Conservation (phyloP, 1,140 invertebrate genomes). For the Bilobella aurantiaca region DNA sequence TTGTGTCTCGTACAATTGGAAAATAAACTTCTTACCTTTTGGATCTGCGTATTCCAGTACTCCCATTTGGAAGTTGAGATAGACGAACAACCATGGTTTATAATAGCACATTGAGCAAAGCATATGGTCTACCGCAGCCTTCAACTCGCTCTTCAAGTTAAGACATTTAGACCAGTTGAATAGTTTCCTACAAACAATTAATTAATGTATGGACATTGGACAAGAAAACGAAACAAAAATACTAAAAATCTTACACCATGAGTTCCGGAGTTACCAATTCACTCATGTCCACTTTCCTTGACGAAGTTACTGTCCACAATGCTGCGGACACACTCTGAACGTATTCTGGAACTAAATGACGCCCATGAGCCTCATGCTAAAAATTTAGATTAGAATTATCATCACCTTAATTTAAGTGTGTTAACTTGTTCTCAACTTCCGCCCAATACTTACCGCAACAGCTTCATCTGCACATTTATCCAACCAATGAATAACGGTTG, state of each 20-base stretch:
- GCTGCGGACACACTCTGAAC: slow-evolving; percentile 29
- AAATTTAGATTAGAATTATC: not conserved
- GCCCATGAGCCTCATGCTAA: not conserved
- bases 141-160: slow-evolving; percentile 49
- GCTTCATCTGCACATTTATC: slow-evolving; percentile 22
- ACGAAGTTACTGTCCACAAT: slow-evolving; percentile 36
- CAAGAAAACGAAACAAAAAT: too few species aligned
- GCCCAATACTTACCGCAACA: not conserved
- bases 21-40: not conserved
- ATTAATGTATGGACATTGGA: too few species aligned
- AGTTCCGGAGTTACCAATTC: slow-evolving; percentile 21
- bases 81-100: slow-evolving; percentile 60
- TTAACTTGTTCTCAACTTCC: too few species aligned
- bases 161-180: slow-evolving; percentile 23
- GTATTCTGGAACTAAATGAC: slow-evolving; percentile 26
- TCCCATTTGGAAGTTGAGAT: slow-evolving; percentile 60
- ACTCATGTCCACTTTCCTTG: slow-evolving; percentile 26
- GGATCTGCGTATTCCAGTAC: slow-evolving; percentile 40
- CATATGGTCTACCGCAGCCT: slow-evolving; percentile 64
- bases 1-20: not conserved
- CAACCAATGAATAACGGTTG: slow-evolving; percentile 24
- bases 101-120: slow-evolving; percentile 76
- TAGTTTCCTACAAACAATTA: slow-evolving; percentile 28
- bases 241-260: slow-evolving; percentile 11
- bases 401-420: too few species aligned